Evolutionary conservation across 2,113 vertebrate genomes (phyloP).

Genomic region (Oreochromis niloticus): DNA sequence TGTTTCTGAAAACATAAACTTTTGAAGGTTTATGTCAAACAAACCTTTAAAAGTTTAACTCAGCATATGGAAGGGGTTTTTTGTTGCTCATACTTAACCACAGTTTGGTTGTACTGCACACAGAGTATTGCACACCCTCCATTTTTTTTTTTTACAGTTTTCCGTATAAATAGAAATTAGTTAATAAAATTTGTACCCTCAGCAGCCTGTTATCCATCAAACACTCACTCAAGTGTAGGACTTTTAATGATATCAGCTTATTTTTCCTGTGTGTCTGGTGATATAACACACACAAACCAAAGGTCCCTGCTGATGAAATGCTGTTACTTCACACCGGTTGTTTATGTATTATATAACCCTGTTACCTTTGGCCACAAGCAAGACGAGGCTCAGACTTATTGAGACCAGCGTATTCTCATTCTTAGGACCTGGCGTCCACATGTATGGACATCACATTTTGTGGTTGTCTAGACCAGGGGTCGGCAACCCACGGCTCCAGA

Average conservation of each 20-base stretch:
- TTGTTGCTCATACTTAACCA: neutral
- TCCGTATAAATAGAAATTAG: neutral
- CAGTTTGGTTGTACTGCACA: neutral
- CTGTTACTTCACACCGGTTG: neutral
- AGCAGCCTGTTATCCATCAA: neutral
- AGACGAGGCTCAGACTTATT: neutral
- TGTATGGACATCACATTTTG: too few species aligned
- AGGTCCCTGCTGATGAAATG: neutral
- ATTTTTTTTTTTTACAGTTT: neutral
- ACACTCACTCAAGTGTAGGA: neutral
- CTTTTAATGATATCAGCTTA: neutral
- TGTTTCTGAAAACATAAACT: neutral
- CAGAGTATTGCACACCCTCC: neutral
- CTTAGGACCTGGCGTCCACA: neutral
- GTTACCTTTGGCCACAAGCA: neutral
- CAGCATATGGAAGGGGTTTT: neutral
- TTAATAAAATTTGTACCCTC: neutral
- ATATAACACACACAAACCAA: neutral
- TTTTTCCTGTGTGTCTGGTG: neutral
- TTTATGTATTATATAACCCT: neutral
- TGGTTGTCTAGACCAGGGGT: too few species aligned
- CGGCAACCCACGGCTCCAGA: too few species aligned
- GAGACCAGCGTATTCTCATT: neutral
- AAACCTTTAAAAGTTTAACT: neutral
- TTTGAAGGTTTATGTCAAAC: neutral